Evolutionary conservation across 92 coral and sea anemone species (phyloP), one percentile per base, ranked within the genome.

Genomic region (Ricordea florida): DNA sequence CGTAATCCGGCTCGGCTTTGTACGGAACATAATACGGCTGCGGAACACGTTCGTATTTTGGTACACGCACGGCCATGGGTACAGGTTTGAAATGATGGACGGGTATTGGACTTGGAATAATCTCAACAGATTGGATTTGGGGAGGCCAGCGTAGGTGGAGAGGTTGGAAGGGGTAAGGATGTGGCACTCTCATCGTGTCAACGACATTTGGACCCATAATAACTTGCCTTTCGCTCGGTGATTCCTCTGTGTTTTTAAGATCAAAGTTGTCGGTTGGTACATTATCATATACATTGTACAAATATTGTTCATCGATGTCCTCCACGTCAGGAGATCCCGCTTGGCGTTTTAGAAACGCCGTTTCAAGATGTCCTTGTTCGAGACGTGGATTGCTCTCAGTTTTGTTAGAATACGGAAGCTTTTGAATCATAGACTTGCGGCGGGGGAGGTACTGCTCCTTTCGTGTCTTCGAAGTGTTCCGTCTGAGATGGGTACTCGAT

Each of bases 11-110:
- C 8, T 60, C 52, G 16, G 85, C 36, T 32, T 58, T 74, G 55
- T 50, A 79, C 13, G 94, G 91, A 15, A 89, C 57, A 27, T 85
- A 85, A 20, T 50, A 70, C 1, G 94, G 91, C 62, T 79, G 56
- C 8, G 63, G 79, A 25, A 89, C 61, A 21, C 38, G 26, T 43
- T 78, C 81, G 7, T 58, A 46, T n/a, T 60, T 89, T 0, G 44
- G 66, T 35, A 79, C 65, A 6, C 66, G 42, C 37, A 80, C 69
- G 1, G 88, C 72, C 4, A 78, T 29, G 4, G 89, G 89, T 6
- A 77, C 62, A 17, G 53, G 55, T 37, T 52, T 62, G 29, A 71
- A 85, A 28, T 79, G 76, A 22, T 78, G 86, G 1, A 85, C 58
- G 18, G 34, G 46, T 37, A 52, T 33, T 5, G 76, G 58, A n/a